These are phyloP conservation scores for Panagrolaimus sp. DNA, from an alignment of 1,140 invertebrate genomes.

Conservation along the genomic window DNA sequence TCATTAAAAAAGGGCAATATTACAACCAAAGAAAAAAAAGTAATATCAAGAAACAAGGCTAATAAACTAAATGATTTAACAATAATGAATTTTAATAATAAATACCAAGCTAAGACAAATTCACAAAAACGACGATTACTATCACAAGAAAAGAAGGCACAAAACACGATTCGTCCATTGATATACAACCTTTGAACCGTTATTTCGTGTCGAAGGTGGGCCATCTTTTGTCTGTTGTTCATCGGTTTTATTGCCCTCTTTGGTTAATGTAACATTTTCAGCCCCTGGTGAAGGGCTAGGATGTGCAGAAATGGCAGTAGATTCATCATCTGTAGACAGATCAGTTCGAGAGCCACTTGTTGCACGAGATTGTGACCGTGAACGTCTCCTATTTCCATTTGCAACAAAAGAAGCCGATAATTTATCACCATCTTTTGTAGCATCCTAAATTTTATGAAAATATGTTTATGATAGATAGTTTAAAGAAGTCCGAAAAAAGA, in stretches of 20 bases:
- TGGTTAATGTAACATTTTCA: background rate
- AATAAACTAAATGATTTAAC: slow-evolving; percentile 10
- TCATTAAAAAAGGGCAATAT: too few relatives aligned
- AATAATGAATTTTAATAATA: slow-evolving; percentile 20
- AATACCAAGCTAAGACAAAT: slow-evolving; percentile 7
- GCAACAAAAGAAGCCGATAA: slow-evolving; percentile 11
- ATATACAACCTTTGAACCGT: slow-evolving; percentile 19
- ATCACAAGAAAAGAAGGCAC: background rate
- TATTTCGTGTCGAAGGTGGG: slow-evolving; percentile 1
- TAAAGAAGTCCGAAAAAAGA: background rate
- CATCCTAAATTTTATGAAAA: slow-evolving; percentile 11
- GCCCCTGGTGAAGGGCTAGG: slow-evolving; percentile 1
- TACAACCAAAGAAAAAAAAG: background rate
- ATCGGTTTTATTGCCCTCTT: background rate
- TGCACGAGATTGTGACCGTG: slow-evolving; percentile 24
- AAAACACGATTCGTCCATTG: background rate
- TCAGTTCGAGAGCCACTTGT: slow-evolving; percentile 32
- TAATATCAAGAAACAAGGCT: too few relatives aligned
- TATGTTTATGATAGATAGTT: background rate
- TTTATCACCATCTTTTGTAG: slow-evolving; percentile 1
- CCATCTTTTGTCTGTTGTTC: background rate
- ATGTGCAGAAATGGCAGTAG: background rate
- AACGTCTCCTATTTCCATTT: slow-evolving; percentile 11
- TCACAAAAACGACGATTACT: slow-evolving; percentile 21
- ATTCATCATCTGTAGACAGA: slow-evolving; percentile 32